These are phyloP conservation scores for Cettia cetti DNA, from an alignment of 2,113 vertebrate species.

Conservation along the genomic window DNA sequence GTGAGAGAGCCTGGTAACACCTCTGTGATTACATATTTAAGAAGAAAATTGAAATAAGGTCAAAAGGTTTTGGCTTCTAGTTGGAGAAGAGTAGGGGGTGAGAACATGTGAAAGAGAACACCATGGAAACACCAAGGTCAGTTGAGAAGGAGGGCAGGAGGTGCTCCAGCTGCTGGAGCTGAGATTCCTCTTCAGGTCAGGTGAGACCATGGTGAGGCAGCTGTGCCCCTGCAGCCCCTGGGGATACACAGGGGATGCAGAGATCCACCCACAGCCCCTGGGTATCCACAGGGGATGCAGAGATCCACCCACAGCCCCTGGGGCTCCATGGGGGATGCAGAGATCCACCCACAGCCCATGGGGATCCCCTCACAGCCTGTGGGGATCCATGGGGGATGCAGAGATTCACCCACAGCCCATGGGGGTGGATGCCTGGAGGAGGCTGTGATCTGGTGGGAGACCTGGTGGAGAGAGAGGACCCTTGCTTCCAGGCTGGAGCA, in stretches of 20 bases:
- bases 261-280: neutral
- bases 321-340: neutral
- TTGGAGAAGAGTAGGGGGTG: neutral
- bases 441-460: neutral
- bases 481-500: neutral
- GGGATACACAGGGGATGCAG: neutral
- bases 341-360: neutral
- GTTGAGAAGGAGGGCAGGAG: no score
- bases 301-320: neutral
- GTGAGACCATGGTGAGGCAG: no score
- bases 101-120: neutral
- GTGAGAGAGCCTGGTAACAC: neutral
- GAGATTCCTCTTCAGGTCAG: neutral
- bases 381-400: neutral
- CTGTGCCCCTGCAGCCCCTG: neutral
- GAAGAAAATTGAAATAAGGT: neutral
- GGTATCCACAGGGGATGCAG: neutral
- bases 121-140: neutral
- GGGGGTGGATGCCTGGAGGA: neutral
- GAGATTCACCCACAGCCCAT: neutral
- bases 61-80: neutral
- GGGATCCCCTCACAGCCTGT: no score
- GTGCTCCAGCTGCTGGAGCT: rapidly evolving
- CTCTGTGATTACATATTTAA: neutral
- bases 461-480: rapidly evolving